Evolutionary conservation across 2,888 invertebrate species (phyloP), one percentile per base, ranked within the genome.

Genomic region (Hydrotaea diabolus): DNA sequence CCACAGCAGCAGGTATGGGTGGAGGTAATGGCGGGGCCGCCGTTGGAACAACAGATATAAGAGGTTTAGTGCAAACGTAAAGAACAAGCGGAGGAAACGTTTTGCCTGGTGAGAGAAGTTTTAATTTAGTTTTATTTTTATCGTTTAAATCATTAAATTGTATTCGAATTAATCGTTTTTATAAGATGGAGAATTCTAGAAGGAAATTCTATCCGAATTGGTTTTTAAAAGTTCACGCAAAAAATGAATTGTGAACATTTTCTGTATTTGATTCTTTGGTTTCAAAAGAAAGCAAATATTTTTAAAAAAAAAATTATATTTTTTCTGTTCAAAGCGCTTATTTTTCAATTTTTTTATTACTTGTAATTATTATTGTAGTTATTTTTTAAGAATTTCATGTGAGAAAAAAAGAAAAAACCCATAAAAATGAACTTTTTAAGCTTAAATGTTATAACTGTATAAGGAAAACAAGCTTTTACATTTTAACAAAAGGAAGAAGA

Each of bases 11-110:
- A 43, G 72, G 62, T 55, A 21, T 53, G 74, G 90, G 90, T 80
- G 87, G 88, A 57, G 75, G 74, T 31, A 77, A 87, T 66, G 82
- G 77, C 73, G 87, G 86, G 21, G 85, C 86, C 49, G 86, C 84
- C 49, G 72, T 57, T 76, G 66, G 82, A 36, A 53, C 57, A 5
- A 26, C 73, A 21, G 92, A 92, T 82, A 90, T 91, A 84, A 90
- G 92, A 75, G 92, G 92, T 82, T 87, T 92, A 86, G 91, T 92
- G 80, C 92, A 91, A 88, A 92, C 91, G 86, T 92, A 89, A 90
- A 87, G 19, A 49, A 73, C 23, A 74, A 21, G 8, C 23, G 46
- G 26, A 73, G 15, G 15, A 55, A 2, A 72, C 9, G 17, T 11
- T 77, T 77, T 80, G 73, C 77, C 53, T 77, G 59, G 43, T 80